Evolutionary conservation across 2,888 invertebrate genomes (phyloP).

Genomic region (Baronia brevicornis): DNA sequence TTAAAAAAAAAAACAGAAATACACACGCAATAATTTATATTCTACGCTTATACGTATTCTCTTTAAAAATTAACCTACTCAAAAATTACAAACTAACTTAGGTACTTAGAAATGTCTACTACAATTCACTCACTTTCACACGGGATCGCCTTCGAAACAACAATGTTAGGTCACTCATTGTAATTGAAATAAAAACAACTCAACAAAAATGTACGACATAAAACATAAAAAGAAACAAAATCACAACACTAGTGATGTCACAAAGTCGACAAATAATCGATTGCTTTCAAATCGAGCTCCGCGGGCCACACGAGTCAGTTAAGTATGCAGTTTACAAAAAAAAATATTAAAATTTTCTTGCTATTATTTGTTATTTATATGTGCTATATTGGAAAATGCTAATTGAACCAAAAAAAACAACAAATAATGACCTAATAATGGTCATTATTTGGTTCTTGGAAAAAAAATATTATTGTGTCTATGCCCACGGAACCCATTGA

Average conservation of each 20-base stretch:
- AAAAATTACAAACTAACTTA: conserved; percentile 61
- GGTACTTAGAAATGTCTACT: conserved; percentile 61
- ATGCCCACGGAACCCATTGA: too few species aligned
- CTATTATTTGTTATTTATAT: too few species aligned
- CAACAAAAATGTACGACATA: conserved; percentile 28
- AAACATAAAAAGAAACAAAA: conserved; percentile 33
- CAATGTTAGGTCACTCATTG: conserved; percentile 35
- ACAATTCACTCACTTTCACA: conserved; percentile 51
- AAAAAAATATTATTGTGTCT: too few species aligned
- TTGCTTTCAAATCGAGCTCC: background rate
- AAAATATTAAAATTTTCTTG: too few species aligned
- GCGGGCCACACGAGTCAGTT: too few species aligned
- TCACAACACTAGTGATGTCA: conserved; percentile 33
- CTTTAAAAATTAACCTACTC: conserved; percentile 60
- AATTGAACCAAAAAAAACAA: too few species aligned
- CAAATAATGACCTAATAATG: too few species aligned
- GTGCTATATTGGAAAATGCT: too few species aligned
- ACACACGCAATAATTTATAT: conserved; percentile 72
- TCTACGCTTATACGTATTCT: conserved; percentile 60
- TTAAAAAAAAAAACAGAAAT: conserved; percentile 69
- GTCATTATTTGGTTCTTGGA: too few species aligned
- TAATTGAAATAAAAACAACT: conserved; percentile 48
- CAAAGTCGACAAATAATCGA: conserved; percentile 18
- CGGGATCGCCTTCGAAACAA: conserved; percentile 34
- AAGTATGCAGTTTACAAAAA: too few species aligned